A percentile compares a stretch with the other conserved stretches of the same genome.
phyloP scores from a whole-genome alignment of 2,797 vertebrate genomes.

The Labeo calbasu region DNA sequence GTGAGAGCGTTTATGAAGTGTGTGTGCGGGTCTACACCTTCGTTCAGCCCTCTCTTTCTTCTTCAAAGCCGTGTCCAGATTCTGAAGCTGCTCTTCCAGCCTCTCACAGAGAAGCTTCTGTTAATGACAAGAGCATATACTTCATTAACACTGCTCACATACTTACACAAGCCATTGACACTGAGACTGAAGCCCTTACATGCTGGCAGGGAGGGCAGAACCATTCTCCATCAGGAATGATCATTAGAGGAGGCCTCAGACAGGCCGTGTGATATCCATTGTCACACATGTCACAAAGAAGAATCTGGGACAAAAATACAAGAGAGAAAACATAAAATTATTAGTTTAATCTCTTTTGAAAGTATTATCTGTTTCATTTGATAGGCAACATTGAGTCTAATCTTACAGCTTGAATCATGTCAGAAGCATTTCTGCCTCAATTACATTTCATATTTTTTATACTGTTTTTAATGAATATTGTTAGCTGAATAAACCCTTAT shows the following conservation, averaged over 20 bases:
- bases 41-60: constrained; percentile 94
- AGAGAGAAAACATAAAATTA: neutral
- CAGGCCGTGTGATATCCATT: constrained; percentile 96
- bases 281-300: constrained; percentile 95
- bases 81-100: constrained; percentile 93
- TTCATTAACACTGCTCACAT: neutral
- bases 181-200: constrained; percentile 70
- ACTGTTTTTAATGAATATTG: neutral
- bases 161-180: neutral
- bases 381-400: neutral
- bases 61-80: constrained; percentile 94
- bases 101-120: constrained; percentile 96
- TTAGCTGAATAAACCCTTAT: neutral
- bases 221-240: constrained; percentile 98
- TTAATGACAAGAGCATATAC: constrained; percentile 2
- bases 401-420: neutral
- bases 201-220: constrained; percentile 98
- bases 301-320: constrained; percentile 80
- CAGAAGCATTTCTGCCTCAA: neutral
- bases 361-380: neutral
- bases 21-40: constrained; percentile 72
- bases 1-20: neutral
- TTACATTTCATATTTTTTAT: neutral
- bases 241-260: constrained; percentile 94
- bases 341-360: neutral